phyloP scores from a whole-genome alignment of 2,113 vertebrate genomes.

The Pollachius pollachius region DNA sequence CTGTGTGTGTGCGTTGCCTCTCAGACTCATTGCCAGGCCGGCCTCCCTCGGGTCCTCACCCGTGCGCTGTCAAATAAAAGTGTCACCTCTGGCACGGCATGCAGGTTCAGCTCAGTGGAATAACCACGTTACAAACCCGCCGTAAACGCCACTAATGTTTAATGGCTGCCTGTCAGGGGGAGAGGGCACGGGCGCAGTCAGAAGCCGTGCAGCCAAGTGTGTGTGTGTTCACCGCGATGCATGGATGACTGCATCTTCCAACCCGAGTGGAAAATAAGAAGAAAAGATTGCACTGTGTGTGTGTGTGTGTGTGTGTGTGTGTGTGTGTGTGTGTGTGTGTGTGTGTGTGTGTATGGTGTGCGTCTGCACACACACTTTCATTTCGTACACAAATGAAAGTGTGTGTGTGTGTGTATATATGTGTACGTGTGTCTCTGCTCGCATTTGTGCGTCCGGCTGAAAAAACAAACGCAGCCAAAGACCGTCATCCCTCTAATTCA shows the following conservation, averaged over 20 bases:
- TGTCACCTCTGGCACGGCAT: slow-evolving; percentile 28
- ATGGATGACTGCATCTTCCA: slow-evolving; percentile 28
- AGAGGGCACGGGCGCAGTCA: slow-evolving; percentile 40
- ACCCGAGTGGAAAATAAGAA: slow-evolving; percentile 8
- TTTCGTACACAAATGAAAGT: no score
- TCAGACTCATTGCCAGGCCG: neutral
- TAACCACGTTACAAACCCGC: slow-evolving; percentile 60
- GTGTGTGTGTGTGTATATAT: neutral
- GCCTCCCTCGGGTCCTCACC: slow-evolving; percentile 24
- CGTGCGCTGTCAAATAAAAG: slow-evolving; percentile 41
- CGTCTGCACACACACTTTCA: slow-evolving; percentile 1
- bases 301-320: neutral
- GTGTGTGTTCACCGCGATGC: slow-evolving; percentile 3
- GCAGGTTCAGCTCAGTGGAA: slow-evolving; percentile 55
- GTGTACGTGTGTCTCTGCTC: slow-evolving; percentile 7
- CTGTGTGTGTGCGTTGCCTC: neutral
- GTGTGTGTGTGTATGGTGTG: neutral
- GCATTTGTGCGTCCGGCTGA: slow-evolving; percentile 21
- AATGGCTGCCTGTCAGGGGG: slow-evolving; percentile 60
- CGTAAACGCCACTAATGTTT: slow-evolving; percentile 62
- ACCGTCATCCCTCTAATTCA: slow-evolving; percentile 15
- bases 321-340: neutral
- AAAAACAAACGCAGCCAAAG: slow-evolving; percentile 6
- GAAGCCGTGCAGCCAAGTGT: slow-evolving; percentile 49
- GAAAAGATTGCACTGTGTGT: slow-evolving; percentile 8